Percentiles rank a stretch among this genome's conserved stretches.
Conservation (phyloP, 1,140 invertebrate species). For the Aphis craccivora region DNA sequence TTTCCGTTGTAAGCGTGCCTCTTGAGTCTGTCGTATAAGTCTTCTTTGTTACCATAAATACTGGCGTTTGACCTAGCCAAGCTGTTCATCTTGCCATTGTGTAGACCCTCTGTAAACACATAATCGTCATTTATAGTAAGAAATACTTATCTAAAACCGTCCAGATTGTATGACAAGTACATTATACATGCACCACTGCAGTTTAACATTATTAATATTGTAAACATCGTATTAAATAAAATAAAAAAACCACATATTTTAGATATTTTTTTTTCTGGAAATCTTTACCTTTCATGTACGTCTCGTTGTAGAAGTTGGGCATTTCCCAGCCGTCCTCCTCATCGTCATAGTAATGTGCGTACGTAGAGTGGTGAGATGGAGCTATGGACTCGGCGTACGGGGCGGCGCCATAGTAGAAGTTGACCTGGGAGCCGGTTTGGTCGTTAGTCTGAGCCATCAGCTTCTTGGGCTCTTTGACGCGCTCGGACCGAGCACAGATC, state of each 20-base stretch:
- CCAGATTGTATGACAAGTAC: background rate
- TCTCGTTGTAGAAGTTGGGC: conserved; percentile 97
- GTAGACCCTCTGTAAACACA: conserved; percentile 74
- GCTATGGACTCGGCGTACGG: conserved; percentile 94
- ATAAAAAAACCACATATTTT: background rate
- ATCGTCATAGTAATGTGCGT: conserved; percentile 93
- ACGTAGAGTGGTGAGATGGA: conserved; percentile 92
- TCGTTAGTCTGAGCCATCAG: conserved; percentile 84
- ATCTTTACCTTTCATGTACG: conserved; percentile 85
- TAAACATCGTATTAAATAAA: background rate
- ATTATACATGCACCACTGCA: background rate
- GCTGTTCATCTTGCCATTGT: conserved; percentile 86
- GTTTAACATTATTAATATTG: too few relatives aligned
- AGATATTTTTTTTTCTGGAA: background rate
- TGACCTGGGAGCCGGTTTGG: conserved; percentile 90
- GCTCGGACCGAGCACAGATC: conserved; percentile 90
- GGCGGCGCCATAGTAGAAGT: conserved; percentile 93
- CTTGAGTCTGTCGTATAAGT: conserved; percentile 93
- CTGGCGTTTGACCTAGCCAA: conserved; percentile 90
- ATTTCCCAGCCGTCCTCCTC: conserved; percentile 97
- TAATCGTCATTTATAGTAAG: background rate
- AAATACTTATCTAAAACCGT: background rate
- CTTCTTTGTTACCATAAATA: conserved; percentile 94
- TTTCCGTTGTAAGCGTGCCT: conserved; percentile 94
- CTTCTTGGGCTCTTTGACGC: conserved; percentile 87